Conservation (phyloP, 1,140 invertebrate genomes). For the Trichoplusia ni region DNA sequence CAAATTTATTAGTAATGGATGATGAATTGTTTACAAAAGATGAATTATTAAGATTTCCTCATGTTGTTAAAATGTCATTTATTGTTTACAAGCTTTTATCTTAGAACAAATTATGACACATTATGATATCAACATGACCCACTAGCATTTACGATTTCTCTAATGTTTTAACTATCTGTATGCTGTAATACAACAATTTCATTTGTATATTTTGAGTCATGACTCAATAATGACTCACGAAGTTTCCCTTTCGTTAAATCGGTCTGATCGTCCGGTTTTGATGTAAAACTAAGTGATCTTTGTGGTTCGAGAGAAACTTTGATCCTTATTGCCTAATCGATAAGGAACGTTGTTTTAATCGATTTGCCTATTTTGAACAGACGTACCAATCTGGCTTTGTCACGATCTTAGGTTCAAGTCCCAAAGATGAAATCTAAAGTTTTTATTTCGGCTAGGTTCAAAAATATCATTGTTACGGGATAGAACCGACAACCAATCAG, state of each 20-base stretch:
- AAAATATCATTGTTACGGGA: too few species aligned
- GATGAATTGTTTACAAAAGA: too few species aligned
- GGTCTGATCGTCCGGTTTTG: conserved; percentile 33
- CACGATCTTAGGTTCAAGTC: too few species aligned
- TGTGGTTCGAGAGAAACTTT: conserved; percentile 30
- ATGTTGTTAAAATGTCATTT: too few species aligned
- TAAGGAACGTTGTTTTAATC: conserved; percentile 1
- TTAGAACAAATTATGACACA: too few species aligned
- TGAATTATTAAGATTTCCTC: too few species aligned
- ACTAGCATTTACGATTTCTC: not conserved
- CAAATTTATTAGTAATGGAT: too few species aligned
- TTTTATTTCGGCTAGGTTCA: too few species aligned
- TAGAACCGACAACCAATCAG: too few species aligned
- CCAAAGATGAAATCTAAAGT: too few species aligned
- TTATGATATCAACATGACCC: too few species aligned
- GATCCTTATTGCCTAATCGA: conserved; percentile 6
- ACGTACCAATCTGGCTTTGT: not conserved
- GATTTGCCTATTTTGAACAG: conserved; percentile 4
- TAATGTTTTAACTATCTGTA: not conserved
- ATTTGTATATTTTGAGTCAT: conserved; percentile 1
- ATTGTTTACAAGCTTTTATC: too few species aligned
- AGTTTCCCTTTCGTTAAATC: conserved; percentile 34
- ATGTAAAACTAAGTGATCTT: conserved; percentile 35
- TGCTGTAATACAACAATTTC: not conserved
- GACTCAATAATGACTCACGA: conserved; percentile 39